Percentiles rank a stretch among this genome's conserved stretches.
phyloP scores from a whole-genome alignment of 2,797 vertebrate species.

The Intellagama lesueurii region DNA sequence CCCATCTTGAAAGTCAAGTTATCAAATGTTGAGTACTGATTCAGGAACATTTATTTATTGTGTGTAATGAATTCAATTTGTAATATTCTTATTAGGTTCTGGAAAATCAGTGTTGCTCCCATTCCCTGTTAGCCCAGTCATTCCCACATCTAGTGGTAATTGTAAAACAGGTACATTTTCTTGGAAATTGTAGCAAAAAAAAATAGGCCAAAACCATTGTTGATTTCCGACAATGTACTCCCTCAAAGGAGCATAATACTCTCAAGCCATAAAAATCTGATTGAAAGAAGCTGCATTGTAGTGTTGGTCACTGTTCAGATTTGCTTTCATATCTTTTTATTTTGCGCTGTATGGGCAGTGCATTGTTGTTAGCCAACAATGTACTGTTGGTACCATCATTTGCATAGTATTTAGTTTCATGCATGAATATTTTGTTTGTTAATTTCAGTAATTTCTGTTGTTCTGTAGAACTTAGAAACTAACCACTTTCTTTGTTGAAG shows the following conservation, averaged over 20 bases:
- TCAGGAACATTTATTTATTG: slow-evolving; percentile 36
- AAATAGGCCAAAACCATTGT: slow-evolving; percentile 85
- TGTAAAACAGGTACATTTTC: slow-evolving; percentile 91
- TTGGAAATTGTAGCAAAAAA: slow-evolving; percentile 71
- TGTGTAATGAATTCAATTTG: slow-evolving; percentile 78
- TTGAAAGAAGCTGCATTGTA: slow-evolving; percentile 54
- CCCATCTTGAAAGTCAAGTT: background rate
- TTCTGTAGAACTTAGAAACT: slow-evolving; percentile 62
- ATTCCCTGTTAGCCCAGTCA: slow-evolving; percentile 90
- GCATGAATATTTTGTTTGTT: slow-evolving; percentile 75
- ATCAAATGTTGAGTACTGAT: slow-evolving; percentile 25
- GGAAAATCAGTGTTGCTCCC: slow-evolving; percentile 85
- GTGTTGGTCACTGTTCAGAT: slow-evolving; percentile 45
- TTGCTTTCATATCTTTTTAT: slow-evolving; percentile 37
- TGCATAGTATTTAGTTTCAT: slow-evolving; percentile 80
- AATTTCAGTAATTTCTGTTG: slow-evolving; percentile 28
- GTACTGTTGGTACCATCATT: slow-evolving; percentile 90
- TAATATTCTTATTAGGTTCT: slow-evolving; percentile 81
- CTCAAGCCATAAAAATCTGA: background rate
- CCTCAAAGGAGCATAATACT: slow-evolving; percentile 72
- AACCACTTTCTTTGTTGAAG: slow-evolving; percentile 64
- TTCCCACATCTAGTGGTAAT: slow-evolving; percentile 90
- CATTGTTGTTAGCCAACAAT: slow-evolving; percentile 97
- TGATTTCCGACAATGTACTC: slow-evolving; percentile 92
- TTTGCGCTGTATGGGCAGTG: slow-evolving; percentile 88